Conservation (phyloP, 2,888 invertebrate genomes). For the Catotricha subobsoleta region DNA sequence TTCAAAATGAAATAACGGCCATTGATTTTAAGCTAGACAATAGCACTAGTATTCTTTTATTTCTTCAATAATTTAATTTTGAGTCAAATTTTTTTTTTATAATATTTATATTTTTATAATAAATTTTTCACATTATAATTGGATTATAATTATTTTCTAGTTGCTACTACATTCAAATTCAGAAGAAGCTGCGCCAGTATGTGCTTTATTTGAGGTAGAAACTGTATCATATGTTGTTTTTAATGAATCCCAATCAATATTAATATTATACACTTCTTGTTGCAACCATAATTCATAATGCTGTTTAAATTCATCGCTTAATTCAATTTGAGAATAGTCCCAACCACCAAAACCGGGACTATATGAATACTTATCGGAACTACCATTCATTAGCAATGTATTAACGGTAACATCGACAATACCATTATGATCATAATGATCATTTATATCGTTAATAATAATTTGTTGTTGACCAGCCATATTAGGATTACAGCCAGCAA, state of each 20-base stretch:
- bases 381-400: conserved; percentile 13
- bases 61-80: no score
- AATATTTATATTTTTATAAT: no score
- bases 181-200: no score
- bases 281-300: conserved; percentile 93
- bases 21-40: no score
- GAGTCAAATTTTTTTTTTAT: no score
- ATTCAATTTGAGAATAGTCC: conserved; percentile 36
- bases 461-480: conserved; percentile 13
- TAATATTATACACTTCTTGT: conserved; percentile 83
- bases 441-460: conserved; percentile 10
- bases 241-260: conserved; percentile 53
- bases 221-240: conserved; percentile 1
- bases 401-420: conserved; percentile 9
- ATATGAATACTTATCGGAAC: conserved; percentile 11
- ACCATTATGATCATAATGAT: conserved; percentile 8
- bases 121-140: no score
- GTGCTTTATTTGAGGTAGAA: no score
- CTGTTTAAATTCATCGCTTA: conserved; percentile 82
- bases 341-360: conserved; percentile 27
- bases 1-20: no score
- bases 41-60: no score
- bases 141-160: no score
- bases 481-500: conserved; percentile 15
- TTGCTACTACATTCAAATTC: no score